phyloP scores from a whole-genome alignment of 2,797 vertebrate genomes.

The Poecile montanus region DNA sequence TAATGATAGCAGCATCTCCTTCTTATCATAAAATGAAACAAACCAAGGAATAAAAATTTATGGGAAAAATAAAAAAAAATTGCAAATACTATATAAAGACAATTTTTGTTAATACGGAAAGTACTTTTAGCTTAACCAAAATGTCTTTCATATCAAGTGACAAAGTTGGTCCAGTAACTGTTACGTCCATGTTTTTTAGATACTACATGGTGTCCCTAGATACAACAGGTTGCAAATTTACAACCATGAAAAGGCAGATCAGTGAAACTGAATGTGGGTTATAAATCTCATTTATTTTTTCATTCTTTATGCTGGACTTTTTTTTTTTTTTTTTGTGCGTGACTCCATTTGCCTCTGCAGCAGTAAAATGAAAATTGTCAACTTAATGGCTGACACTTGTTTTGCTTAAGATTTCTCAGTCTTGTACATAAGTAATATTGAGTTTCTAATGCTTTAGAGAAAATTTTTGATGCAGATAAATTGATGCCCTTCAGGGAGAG shows the following conservation, averaged over 20 bases:
- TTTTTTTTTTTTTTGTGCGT: background rate
- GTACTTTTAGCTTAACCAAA: background rate
- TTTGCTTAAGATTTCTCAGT: background rate
- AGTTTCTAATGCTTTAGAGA: background rate
- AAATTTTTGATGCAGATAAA: background rate
- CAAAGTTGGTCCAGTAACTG: background rate
- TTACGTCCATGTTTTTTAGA: background rate
- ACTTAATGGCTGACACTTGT: background rate
- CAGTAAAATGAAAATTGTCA: constrained; percentile 9
- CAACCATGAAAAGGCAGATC: background rate
- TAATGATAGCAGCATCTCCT: background rate
- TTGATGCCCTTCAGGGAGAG: background rate
- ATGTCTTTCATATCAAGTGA: background rate
- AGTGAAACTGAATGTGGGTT: background rate
- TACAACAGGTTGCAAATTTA: background rate
- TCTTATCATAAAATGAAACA: background rate
- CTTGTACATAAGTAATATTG: background rate
- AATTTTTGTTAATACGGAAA: background rate
- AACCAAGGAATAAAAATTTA: background rate
- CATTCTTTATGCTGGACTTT: background rate
- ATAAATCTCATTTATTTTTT: background rate
- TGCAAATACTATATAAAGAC: background rate
- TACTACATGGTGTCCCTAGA: background rate
- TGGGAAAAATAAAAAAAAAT: background rate
- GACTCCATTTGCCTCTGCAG: background rate